Evolutionary conservation across 2,113 vertebrate genomes (phyloP), one percentile per base, ranked within the genome.

Genomic region (Crotophaga sulcirostris): DNA sequence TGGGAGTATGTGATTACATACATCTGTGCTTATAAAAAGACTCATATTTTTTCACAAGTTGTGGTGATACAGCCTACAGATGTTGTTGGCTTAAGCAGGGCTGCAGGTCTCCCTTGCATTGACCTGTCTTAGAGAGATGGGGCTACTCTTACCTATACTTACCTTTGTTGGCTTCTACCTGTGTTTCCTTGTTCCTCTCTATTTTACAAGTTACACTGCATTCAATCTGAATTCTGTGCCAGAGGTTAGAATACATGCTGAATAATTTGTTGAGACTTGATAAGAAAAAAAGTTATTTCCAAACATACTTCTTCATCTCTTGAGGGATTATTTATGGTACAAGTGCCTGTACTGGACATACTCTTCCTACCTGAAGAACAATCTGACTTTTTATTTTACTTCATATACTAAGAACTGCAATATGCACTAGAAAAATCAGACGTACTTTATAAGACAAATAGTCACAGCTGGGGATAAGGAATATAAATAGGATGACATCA

Each of bases 401-500:
- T 70, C 44, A 19, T 82, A 5, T 26, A 34, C 40, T 83, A 55
- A 69, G 51, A 85, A 80, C 68, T 93, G 80, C 63, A 85, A 49
- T 82, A 79, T 77, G 93, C 62, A 40, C 73, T 83, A 68, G 82
- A 84, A 89, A 94, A 97, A 94, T 93, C 82, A 93, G 85, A 91
- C 84, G 51, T 85, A 68, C 66, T 96, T 96, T 90, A 8, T 74
- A 93, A 97, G 96, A 97, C 63, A 87, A 96, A 97, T 95, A 96
- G 84, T 95, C 73, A 47, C 77, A 92, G 80, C 52, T 94, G 86
- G 86, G 94, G 93, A 87, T 95, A 96, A 92, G 77, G 80, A 94
- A 90, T 94, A 95, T 93, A 95, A 96, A 96, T 94, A 95, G 94
- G 77, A 89, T 91, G 93, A 91, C 93, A 95, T 95, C 77, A 97